phyloP scores from a whole-genome alignment of 2,888 invertebrate species.

The Exocentrus adspersus region DNA sequence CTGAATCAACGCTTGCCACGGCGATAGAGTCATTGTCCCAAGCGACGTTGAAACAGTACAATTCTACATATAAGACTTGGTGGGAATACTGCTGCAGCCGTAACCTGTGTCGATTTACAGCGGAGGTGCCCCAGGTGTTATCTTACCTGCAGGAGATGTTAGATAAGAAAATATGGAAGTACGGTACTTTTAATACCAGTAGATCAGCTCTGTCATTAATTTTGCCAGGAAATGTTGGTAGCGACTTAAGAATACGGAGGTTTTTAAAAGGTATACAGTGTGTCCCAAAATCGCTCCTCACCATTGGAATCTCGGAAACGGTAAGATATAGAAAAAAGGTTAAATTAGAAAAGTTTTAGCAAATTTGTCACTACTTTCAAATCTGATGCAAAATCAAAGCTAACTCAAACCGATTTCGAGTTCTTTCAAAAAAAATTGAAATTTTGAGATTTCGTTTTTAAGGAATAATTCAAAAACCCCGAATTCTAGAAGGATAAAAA shows the following conservation, averaged over 20 bases:
- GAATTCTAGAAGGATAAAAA: too few relatives aligned
- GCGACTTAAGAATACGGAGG: not conserved
- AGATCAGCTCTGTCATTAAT: not conserved
- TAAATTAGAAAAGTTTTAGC: too few relatives aligned
- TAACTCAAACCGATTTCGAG: too few relatives aligned
- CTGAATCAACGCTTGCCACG: not conserved
- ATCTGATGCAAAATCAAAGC: too few relatives aligned
- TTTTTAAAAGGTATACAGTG: constrained; percentile 3
- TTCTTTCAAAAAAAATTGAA: too few relatives aligned
- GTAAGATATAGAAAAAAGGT: too few relatives aligned
- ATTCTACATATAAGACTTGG: not conserved
- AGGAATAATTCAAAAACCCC: too few relatives aligned
- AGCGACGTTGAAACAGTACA: not conserved
- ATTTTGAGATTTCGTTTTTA: too few relatives aligned
- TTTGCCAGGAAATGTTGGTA: not conserved
- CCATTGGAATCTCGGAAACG: too few relatives aligned
- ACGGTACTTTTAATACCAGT: not conserved
- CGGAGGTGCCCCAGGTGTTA: not conserved
- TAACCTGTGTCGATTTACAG: not conserved
- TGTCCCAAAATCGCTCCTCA: too few relatives aligned
- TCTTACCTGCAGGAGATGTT: not conserved
- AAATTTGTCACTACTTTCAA: too few relatives aligned
- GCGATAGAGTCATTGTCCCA: not conserved
- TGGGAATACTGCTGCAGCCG: not conserved
- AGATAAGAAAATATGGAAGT: not conserved